Evolutionary conservation across 1,140 invertebrate species (phyloP).

Genomic region (Pogonognathellus flavescens): DNA sequence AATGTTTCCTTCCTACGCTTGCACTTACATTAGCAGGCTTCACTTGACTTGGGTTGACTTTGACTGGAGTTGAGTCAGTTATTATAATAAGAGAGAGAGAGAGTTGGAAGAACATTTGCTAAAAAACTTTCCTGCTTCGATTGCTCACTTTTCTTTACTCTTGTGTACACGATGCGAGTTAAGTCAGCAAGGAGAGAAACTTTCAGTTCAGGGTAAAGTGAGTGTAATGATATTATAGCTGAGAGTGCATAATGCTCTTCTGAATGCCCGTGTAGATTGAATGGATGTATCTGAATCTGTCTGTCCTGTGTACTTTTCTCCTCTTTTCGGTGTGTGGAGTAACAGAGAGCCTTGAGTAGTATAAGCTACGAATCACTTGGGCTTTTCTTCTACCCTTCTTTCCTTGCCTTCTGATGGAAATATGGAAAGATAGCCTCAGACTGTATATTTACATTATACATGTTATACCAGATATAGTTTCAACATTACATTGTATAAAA

Average conservation of each 20-base stretch:
- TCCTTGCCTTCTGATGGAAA: not conserved
- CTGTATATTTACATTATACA: not conserved
- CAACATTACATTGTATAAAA: constrained; percentile 14
- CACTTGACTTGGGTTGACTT: not conserved
- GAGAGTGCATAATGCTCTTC: constrained; percentile 45
- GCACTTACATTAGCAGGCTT: not conserved
- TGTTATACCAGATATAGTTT: not conserved
- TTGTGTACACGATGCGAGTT: not conserved
- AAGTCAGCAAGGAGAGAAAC: not conserved
- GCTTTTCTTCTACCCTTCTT: not conserved
- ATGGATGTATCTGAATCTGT: not conserved
- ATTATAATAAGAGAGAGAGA: constrained; percentile 28
- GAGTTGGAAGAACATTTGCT: constrained; percentile 13
- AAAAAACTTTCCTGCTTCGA: constrained; percentile 41
- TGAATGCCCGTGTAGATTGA: constrained; percentile 8
- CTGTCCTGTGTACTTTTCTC: constrained; percentile 10
- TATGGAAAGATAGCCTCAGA: not conserved
- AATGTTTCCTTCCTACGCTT: constrained; percentile 36
- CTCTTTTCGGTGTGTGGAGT: not conserved
- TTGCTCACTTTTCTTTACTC: constrained; percentile 41
- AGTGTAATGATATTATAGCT: constrained; percentile 48
- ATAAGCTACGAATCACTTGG: constrained; percentile 1
- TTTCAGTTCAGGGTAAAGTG: constrained; percentile 37
- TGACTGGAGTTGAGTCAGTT: constrained; percentile 8
- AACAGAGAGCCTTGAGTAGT: not conserved